These are phyloP conservation scores for Pholis gunnellus DNA, from an alignment of 2,113 vertebrate species.

Conservation along the genomic window DNA sequence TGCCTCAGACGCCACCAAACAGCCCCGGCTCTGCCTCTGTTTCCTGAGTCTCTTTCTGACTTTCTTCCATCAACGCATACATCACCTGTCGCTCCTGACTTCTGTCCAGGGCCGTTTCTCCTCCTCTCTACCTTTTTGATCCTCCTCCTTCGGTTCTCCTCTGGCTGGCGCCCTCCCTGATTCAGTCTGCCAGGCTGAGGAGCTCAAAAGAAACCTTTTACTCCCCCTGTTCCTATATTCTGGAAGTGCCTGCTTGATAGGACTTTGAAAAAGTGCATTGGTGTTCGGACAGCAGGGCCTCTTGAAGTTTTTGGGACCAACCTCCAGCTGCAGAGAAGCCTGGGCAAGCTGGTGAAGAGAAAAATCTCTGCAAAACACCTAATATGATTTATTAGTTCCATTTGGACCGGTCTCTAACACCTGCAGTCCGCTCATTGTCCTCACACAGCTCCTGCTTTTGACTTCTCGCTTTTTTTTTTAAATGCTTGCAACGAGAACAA, in stretches of 20 bases:
- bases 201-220: slow-evolving; percentile 53
- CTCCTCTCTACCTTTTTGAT: slow-evolving; percentile 27
- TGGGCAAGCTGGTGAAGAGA: slow-evolving; percentile 18
- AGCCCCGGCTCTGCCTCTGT: neutral
- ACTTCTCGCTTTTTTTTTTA: slow-evolving; percentile 15
- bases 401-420: slow-evolving; percentile 23
- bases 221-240: slow-evolving; percentile 4
- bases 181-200: slow-evolving; percentile 27
- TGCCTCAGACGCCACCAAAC: slow-evolving; percentile 27
- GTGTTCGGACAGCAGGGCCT: slow-evolving; percentile 16
- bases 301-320: slow-evolving; percentile 5
- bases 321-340: slow-evolving; percentile 16
- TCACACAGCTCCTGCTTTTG: slow-evolving; percentile 19
- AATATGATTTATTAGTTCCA: slow-evolving; percentile 36
- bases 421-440: slow-evolving; percentile 5
- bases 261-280: slow-evolving; percentile 26
- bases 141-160: slow-evolving; percentile 10
- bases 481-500: slow-evolving; percentile 7
- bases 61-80: slow-evolving; percentile 29
- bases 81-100: slow-evolving; percentile 44
- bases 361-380: slow-evolving; percentile 18
- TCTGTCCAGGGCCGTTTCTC: slow-evolving; percentile 38
- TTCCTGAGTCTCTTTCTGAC: slow-evolving; percentile 23
- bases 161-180: slow-evolving; percentile 26
- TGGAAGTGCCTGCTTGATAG: slow-evolving; percentile 16